Percentiles rank a stretch among this genome's conserved stretches.
phyloP scores from a whole-genome alignment of 2,797 vertebrate genomes.

The Oryzias dopingdopingensis region DNA sequence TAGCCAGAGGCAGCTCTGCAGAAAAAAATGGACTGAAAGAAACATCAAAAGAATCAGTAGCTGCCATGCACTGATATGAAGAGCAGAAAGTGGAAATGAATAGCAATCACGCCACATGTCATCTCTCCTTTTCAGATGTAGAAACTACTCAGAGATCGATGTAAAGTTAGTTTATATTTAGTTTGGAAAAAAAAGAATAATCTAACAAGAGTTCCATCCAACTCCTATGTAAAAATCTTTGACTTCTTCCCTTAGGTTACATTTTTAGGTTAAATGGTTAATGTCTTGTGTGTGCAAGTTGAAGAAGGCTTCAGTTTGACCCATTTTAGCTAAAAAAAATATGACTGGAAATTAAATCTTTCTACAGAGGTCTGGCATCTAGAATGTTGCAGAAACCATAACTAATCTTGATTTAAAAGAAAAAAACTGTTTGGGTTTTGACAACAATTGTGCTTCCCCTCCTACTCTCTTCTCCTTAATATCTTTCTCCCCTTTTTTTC shows the following conservation, averaged over 20 bases:
- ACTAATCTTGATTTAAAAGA: constrained; percentile 52
- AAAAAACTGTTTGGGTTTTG: constrained; percentile 25
- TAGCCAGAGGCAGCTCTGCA: constrained; percentile 1
- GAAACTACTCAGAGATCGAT: too few relatives aligned
- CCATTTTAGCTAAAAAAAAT: constrained; percentile 28
- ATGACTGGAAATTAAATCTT: constrained; percentile 45
- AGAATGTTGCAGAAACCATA: constrained; percentile 53
- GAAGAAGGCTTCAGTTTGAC: constrained; percentile 55
- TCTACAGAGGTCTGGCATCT: constrained; percentile 33
- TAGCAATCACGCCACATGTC: constrained; percentile 16
- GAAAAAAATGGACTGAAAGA: constrained; percentile 8
- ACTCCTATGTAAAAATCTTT: not conserved
- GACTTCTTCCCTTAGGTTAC: constrained; percentile 44
- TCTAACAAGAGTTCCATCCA: too few relatives aligned
- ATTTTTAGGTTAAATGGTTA: constrained; percentile 47
- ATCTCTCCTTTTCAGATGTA: constrained; percentile 11
- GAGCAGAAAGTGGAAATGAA: constrained; percentile 25
- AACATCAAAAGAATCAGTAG: not conserved
- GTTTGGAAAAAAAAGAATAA: too few relatives aligned
- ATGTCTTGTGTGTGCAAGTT: constrained; percentile 47
- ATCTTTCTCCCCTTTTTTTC: constrained; percentile 20
- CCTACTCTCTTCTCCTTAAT: constrained; percentile 22
- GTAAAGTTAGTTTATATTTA: too few relatives aligned
- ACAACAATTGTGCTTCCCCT: constrained; percentile 35
- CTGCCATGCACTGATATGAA: constrained; percentile 1